Conservation (phyloP, 64 coral and sea anemone genomes). For the Platygyra sinensis region DNA sequence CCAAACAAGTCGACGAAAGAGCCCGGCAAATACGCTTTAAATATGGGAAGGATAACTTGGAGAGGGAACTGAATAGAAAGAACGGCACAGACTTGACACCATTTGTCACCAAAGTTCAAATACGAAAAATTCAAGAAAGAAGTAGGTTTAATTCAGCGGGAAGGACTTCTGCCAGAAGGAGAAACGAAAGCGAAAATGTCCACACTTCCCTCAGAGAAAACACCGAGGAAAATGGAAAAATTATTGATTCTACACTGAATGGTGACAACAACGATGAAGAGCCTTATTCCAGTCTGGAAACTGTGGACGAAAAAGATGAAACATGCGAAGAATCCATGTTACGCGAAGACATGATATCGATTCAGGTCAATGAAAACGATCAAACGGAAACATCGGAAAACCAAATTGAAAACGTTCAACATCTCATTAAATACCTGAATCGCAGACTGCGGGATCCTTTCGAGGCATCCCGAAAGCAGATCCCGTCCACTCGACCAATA, state of each 20-base stretch:
- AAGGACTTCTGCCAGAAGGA: neutral
- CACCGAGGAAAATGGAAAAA: neutral
- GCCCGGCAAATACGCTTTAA: slow-evolving; percentile 22
- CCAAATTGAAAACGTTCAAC: neutral
- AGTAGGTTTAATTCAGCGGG: neutral
- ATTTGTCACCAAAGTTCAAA: slow-evolving; percentile 33
- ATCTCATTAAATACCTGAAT: slow-evolving; percentile 13
- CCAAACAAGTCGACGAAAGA: neutral
- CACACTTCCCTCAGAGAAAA: neutral
- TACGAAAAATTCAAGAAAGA: neutral
- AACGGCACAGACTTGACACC: neutral
- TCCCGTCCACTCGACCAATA: neutral
- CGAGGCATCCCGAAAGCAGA: neutral
- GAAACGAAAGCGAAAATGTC: neutral
- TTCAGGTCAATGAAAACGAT: neutral
- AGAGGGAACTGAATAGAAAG: slow-evolving; percentile 1
- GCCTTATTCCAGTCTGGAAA: neutral
- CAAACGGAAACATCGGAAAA: neutral
- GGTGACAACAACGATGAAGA: neutral
- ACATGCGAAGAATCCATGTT: neutral
- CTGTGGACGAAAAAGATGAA: neutral
- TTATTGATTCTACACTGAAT: too few species aligned
- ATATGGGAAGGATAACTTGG: neutral
- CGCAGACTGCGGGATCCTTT: slow-evolving; percentile 10
- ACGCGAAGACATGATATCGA: neutral